Evolutionary conservation across 2,113 vertebrate species (phyloP), one percentile per base, ranked within the genome.

Genomic region (Lathamus discolor): DNA sequence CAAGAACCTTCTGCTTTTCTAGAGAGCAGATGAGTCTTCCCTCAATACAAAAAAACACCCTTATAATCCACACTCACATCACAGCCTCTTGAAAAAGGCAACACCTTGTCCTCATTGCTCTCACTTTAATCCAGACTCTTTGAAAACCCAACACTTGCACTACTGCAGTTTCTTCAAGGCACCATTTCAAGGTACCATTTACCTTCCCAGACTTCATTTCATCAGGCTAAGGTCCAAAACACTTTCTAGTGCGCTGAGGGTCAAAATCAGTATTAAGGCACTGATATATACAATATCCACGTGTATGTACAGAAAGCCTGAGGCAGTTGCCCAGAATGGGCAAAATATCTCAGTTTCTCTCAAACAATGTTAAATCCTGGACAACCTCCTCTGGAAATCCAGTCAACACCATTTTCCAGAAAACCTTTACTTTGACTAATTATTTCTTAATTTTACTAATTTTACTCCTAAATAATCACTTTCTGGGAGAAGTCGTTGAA

Each of bases 1-100:
- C 83, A 95, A 90, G 54, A 95, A 74, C 31, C 0, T 66, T 84
- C 55, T 59, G 12, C n/a, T 86, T 96, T 90, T 78, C 84, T 90
- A 74, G 18, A 89, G 22, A 48, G 25, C 4, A 35, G 17, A 44
- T 78, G 41, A 85, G 41, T 52, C 44, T 80, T 22, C 28, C 22
- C 13, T 90, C 59, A 54, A 33, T 28, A 46, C 6, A 33, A 51
- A 73, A 70, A 69, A 31, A 2, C 3, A 15, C 17, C 11, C 17
- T 92, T 28, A 46, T 15, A 46, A 76, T 41, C 19, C 19, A 79
- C 33, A 15, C 11, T 84, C 25, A 25, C 28, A 49, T 44, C 51
- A 72, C 6, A 82, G 17, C 2, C 33, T 55, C 67, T 29, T 83
- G n/a, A 51, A 92, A 89, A 89, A 63, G 10, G 8, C 39, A 70